Evolutionary conservation across 2,888 invertebrate species (phyloP), one percentile per base, ranked within the genome.

Genomic region (Phaedon cochleariae): DNA sequence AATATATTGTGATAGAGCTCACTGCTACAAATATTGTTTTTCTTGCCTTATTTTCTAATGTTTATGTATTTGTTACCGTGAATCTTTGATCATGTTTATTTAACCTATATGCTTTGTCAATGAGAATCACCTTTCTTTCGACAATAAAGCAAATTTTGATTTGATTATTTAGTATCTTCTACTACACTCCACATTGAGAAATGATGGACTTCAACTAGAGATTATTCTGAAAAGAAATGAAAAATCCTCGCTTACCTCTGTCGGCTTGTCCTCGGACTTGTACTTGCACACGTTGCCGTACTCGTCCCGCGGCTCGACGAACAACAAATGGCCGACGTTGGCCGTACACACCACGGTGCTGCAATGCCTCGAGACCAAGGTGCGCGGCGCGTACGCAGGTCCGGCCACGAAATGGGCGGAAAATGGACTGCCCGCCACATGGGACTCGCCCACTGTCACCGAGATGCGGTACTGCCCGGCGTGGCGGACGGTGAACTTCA

Each of bases 401-500:
- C 95, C 96, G 74, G 96, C 93, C 73, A 90, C 85, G 85, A 96
- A 96, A 79, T 87, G 89, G 80, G 92, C 91, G 71, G 90, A 87
- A 84, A 93, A 96, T 59, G 97, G 97, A 73, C 95, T 94, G 72
- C 95, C 95, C 66, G 90, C 89, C 59, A 96, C 92, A 76, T 91
- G 90, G 77, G 90, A 92, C 67, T 91, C 91, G 64, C 90, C 93
- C 65, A 96, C 92, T 83, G 93, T 88, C 62, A 97, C 90, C 54
- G 92, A 91, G 73, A 97, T 92, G 78, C 90, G 89, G 85, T 97
- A 97, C 74, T 92, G 90, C 31, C 97, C 97, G 18, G 96, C 93
- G 73, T 93, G 92, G 71, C 96, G 90, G 67, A 96, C 96, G 5
- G 95, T 95, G 85, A 97, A 97, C 81, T 95, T 95, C 60, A 95